phyloP scores from a whole-genome alignment of 2,888 invertebrate species.

The Lasioglossum marginatum region DNA sequence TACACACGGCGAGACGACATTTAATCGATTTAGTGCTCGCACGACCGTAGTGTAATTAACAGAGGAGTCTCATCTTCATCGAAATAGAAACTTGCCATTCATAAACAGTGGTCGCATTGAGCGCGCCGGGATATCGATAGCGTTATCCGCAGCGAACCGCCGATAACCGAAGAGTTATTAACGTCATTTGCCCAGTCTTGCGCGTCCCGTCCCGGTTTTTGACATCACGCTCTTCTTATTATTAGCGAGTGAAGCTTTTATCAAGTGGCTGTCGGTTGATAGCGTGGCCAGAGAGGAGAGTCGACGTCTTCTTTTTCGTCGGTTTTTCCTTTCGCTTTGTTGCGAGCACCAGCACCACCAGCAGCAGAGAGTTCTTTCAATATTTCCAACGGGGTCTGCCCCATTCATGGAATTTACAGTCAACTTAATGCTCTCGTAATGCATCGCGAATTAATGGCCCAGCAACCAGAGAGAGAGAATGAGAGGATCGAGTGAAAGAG shows the following conservation, averaged over 20 bases:
- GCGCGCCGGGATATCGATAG: constrained; percentile 3
- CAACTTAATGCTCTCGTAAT: constrained; percentile 41
- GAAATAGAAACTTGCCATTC: background rate
- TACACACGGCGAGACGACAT: background rate
- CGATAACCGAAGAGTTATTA: constrained; percentile 36
- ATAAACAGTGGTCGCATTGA: constrained; percentile 6
- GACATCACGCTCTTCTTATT: constrained; percentile 29
- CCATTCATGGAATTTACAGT: constrained; percentile 41
- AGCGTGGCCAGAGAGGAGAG: background rate
- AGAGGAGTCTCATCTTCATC: constrained; percentile 5
- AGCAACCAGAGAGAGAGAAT: background rate
- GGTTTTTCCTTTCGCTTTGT: constrained; percentile 2
- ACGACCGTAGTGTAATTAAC: constrained; percentile 10
- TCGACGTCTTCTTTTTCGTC: constrained; percentile 1
- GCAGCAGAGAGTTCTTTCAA: constrained; percentile 26
- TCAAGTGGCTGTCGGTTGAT: constrained; percentile 16
- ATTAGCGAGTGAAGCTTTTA: constrained; percentile 18
- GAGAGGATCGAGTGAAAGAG: background rate
- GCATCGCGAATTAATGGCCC: constrained; percentile 52
- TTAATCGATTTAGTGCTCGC: constrained; percentile 5
- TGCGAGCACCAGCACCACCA: background rate
- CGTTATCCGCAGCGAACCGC: constrained; percentile 15
- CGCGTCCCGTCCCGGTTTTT: background rate
- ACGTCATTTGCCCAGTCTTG: constrained; percentile 31
- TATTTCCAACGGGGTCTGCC: constrained; percentile 6